phyloP scores from a whole-genome alignment of 2,113 vertebrate species.

The Cheirogaleus medius region DNA sequence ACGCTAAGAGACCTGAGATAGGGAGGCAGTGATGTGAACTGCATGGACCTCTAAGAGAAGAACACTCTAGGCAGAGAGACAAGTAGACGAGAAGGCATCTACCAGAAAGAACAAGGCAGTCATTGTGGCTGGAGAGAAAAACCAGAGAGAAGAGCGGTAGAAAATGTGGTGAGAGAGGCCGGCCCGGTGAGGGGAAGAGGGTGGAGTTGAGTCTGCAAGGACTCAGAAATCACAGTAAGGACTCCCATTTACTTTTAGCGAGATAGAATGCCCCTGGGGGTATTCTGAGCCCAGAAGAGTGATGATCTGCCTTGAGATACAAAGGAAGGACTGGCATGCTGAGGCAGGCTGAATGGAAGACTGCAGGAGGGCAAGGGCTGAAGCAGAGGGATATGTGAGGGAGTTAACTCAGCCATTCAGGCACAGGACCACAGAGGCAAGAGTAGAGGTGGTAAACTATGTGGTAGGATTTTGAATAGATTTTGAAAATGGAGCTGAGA shows the following conservation, averaged over 20 bases:
- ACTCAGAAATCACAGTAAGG: not conserved
- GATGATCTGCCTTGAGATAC: not conserved
- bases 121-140: not conserved
- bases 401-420: not conserved
- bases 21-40: not conserved
- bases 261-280: not conserved
- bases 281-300: not conserved
- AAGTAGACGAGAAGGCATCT: not conserved
- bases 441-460: not conserved
- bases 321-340: not conserved
- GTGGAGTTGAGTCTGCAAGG: not conserved
- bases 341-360: not conserved
- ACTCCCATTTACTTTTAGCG: not conserved
- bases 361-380: not conserved
- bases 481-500: not conserved
- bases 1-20: not conserved
- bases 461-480: not conserved
- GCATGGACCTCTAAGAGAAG: not conserved
- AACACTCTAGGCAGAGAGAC: not conserved
- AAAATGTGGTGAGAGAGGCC: not conserved
- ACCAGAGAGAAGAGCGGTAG: not conserved
- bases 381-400: not conserved
- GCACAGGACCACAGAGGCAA: not conserved
- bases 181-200: not conserved
- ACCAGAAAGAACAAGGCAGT: not conserved